A percentile compares a stretch with the other conserved stretches of the same genome.
Evolutionary conservation across 2,113 vertebrate species (phyloP).

Genomic region (Albula glossodonta): DNA sequence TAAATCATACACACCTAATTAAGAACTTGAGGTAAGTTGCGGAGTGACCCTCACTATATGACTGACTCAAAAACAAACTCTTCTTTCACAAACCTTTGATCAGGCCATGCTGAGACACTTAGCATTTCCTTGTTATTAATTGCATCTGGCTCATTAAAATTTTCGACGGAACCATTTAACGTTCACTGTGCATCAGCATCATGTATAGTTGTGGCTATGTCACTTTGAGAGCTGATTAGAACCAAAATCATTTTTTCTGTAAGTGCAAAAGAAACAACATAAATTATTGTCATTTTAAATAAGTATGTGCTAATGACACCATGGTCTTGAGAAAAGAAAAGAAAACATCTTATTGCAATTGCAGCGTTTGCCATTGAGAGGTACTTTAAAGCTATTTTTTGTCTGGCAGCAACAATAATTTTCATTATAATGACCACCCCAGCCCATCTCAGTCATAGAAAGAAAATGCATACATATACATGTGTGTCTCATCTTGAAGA

Average conservation of each 20-base stretch:
- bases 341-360: no score
- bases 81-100: no score
- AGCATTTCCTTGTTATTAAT: no score
- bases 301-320: neutral
- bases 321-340: no score
- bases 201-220: neutral
- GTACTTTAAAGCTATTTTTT: no score
- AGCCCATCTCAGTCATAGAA: no score
- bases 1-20: neutral
- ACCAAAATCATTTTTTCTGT: neutral
- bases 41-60: neutral
- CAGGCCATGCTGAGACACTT: no score
- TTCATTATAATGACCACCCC: no score
- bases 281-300: neutral
- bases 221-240: neutral
- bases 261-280: neutral
- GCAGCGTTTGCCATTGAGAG: no score
- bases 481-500: neutral
- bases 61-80: neutral
- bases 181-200: neutral
- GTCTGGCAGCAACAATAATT: no score
- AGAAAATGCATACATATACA: no score
- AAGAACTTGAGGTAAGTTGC: neutral
- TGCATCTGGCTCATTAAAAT: no score
- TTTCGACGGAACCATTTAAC: neutral